Percentiles rank a stretch among this genome's conserved stretches.
Evolutionary conservation across 1,140 invertebrate species (phyloP).

Genomic region (Chelonus insularis): DNA sequence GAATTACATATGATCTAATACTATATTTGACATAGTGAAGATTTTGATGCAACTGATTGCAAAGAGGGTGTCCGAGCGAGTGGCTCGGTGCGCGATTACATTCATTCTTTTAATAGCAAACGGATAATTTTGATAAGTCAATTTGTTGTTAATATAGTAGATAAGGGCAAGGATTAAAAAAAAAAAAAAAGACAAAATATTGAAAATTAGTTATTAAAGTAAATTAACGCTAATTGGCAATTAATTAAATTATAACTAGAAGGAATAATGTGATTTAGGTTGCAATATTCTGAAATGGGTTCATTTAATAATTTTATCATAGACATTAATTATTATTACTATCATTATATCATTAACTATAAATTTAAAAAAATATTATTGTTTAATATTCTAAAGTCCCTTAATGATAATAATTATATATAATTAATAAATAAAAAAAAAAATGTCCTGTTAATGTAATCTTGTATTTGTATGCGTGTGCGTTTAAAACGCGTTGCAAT

Average conservation of each 20-base stretch:
- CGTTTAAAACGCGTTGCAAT: too few species aligned
- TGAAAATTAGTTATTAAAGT: too few species aligned
- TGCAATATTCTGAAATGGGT: background rate
- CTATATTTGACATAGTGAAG: background rate
- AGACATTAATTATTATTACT: too few species aligned
- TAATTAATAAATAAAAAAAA: too few species aligned
- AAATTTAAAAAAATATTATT: too few species aligned
- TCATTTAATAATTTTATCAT: too few species aligned
- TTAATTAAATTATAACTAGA: background rate
- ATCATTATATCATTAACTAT: too few species aligned
- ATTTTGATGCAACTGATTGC: background rate
- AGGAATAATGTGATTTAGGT: background rate
- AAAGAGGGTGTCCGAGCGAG: constrained; percentile 34
- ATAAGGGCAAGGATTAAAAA: background rate
- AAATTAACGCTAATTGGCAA: background rate
- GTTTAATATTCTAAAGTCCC: too few species aligned
- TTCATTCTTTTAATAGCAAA: constrained; percentile 34
- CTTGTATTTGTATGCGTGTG: too few species aligned
- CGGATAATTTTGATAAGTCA: constrained; percentile 37
- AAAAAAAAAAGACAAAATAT: background rate
- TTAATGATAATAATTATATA: too few species aligned
- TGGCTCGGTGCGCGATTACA: constrained; percentile 56
- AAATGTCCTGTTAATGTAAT: too few species aligned
- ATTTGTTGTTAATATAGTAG: too few species aligned
- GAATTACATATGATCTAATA: background rate